phyloP scores from a whole-genome alignment of 2,888 invertebrate genomes.

The Drosophila eohydei region DNA sequence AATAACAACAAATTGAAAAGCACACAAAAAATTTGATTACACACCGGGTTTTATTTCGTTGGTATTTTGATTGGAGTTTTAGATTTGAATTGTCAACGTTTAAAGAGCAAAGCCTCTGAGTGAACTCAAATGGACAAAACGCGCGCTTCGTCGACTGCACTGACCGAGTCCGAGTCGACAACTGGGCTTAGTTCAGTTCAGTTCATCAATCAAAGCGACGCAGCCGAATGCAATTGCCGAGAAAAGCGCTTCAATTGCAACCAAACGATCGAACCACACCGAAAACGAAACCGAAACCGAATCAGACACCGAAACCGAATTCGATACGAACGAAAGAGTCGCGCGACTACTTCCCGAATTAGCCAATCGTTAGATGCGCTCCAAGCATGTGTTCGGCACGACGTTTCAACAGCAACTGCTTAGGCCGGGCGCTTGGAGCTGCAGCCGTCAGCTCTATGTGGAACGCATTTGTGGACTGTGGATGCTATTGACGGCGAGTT shows the following conservation, averaged over 20 bases:
- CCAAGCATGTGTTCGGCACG: constrained; percentile 59
- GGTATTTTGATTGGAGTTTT: constrained; percentile 12
- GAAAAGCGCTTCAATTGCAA: constrained; percentile 57
- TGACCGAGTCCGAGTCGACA: constrained; percentile 38
- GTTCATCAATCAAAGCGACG: constrained; percentile 64
- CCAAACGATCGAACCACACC: constrained; percentile 58
- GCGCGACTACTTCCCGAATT: constrained; percentile 15
- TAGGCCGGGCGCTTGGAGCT: constrained; percentile 48
- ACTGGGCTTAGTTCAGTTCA: constrained; percentile 40
- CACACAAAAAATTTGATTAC: constrained; percentile 59
- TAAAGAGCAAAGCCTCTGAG: background rate
- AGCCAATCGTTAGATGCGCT: constrained; percentile 37
- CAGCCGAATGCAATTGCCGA: constrained; percentile 68
- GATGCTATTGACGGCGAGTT: constrained; percentile 63
- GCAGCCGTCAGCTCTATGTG: constrained; percentile 56
- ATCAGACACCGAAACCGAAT: constrained; percentile 35
- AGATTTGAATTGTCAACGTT: constrained; percentile 25
- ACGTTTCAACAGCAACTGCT: constrained; percentile 72
- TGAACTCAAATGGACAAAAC: constrained; percentile 6
- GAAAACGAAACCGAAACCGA: constrained; percentile 34
- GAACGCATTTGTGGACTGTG: constrained; percentile 56
- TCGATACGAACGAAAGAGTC: constrained; percentile 37
- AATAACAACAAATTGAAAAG: constrained; percentile 52
- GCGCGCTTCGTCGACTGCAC: constrained; percentile 42
- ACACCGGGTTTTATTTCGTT: constrained; percentile 18